phyloP scores from a whole-genome alignment of 2,888 invertebrate species.

The Sinhomidia bicolor region DNA sequence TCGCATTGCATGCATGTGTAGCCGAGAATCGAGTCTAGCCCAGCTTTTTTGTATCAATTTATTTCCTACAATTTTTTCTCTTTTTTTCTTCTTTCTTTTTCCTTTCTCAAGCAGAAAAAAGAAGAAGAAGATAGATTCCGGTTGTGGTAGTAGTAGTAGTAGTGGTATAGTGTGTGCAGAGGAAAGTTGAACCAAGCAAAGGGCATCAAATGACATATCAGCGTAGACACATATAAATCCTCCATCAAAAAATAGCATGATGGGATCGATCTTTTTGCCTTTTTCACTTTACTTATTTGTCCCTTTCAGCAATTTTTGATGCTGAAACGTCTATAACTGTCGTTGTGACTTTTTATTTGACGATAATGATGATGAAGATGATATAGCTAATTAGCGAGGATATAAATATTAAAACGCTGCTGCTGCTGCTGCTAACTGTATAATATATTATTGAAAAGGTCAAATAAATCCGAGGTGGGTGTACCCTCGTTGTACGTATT shows the following conservation, averaged over 20 bases:
- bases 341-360: background rate
- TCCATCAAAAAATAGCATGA: conserved; percentile 59
- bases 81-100: background rate
- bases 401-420: too few relatives aligned
- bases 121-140: too few relatives aligned
- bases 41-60: background rate
- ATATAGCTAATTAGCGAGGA: background rate
- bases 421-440: background rate
- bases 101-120: background rate
- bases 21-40: background rate
- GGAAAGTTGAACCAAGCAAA: conserved; percentile 58
- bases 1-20: background rate
- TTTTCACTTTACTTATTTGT: conserved; percentile 16
- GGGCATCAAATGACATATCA: conserved; percentile 74
- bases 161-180: background rate
- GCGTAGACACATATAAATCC: conserved; percentile 53
- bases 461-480: conserved; percentile 6
- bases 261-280: conserved; percentile 61
- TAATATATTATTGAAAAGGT: background rate
- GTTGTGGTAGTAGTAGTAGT: too few relatives aligned
- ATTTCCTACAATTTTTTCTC: background rate
- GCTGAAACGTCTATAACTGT: background rate
- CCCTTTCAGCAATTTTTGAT: conserved; percentile 13
- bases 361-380: too few relatives aligned
- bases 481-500: background rate